Base-by-base conservation (phyloP, 1,140 invertebrate genomes). In the Hermetia illucens region DNA sequence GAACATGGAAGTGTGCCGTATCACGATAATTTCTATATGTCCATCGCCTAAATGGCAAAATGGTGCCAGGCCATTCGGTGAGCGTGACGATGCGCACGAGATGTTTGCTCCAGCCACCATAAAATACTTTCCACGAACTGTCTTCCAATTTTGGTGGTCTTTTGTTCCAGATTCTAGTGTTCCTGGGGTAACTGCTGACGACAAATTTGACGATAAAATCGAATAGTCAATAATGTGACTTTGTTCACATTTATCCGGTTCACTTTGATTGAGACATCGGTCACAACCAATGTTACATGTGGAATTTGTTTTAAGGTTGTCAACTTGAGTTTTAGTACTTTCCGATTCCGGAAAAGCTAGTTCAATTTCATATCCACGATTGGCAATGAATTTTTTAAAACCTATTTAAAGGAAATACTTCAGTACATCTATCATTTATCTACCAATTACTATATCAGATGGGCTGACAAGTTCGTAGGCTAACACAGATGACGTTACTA, bases 21-120 rank as follows among this genome's bases (percentile, higher is more conserved):
- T 74, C 18, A 90, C 46, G 44, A 89, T 76, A 36, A 90, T 61
- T 57, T 90, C 82, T 31, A 82, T 63, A 52, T 74, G 81, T 13
- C 86, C 86, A 58, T 89, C 82, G 1, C 82, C 83, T 5, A 88
- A 62, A 57, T 90, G 85, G 62, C 80, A 77, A 40, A 73, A 75
- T 0, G 83, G 80, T 36, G 79, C 79, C 44, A 86, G 75, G 39
- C 85, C 85, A 48, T 77, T 71, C 2, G 81, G 81, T 50, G 74
- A 77, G 36, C 77, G 70, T 8, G 64, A 63, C 55, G 82, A 87
- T 1, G 77, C 71, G 57, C 84, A 87, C n/a, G 75, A 77, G n/a
- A 84, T 72, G 46, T 81, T 82, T 2, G 79, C 79, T 19, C 75
- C 73, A 48, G 78, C 84, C 3, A 89, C 74, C 66, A 82, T 81